These are phyloP conservation scores for Grammomys surdaster DNA, from an alignment of 2,113 vertebrate species.

Conservation along the genomic window DNA sequence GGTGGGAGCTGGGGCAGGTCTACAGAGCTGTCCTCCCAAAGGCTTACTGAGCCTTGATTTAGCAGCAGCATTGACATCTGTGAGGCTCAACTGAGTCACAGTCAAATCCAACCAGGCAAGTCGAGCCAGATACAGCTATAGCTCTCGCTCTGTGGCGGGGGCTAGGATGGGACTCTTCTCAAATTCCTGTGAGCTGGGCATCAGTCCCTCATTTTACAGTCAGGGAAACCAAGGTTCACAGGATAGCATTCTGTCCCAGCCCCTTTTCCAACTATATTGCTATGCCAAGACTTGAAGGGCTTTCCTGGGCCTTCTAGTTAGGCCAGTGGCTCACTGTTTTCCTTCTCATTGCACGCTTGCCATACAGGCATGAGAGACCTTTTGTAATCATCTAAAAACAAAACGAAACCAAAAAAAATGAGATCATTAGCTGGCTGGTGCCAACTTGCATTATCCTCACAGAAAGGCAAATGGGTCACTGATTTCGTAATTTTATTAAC, in stretches of 20 bases:
- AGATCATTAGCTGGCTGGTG: slow-evolving; percentile 9
- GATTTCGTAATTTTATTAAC: not conserved
- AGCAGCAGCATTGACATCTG: slow-evolving; percentile 67
- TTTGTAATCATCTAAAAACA: not conserved
- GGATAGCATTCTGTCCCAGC: not conserved
- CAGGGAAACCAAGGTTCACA: not conserved
- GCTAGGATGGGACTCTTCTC: not conserved
- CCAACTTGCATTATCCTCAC: not conserved
- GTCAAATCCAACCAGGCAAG: slow-evolving; percentile 21
- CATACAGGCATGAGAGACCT: not conserved
- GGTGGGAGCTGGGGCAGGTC: not conserved
- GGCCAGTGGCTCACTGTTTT: not conserved
- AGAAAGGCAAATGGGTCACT: not conserved
- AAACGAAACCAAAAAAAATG: not conserved
- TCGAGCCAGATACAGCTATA: slow-evolving; percentile 44
- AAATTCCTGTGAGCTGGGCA: not conserved
- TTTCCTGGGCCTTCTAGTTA: not conserved
- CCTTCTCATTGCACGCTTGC: not conserved
- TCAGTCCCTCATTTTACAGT: not conserved
- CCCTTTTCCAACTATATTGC: not conserved
- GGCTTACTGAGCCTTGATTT: slow-evolving; percentile 44
- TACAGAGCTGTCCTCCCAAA: not conserved
- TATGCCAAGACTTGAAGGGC: not conserved
- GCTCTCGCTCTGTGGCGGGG: not conserved
- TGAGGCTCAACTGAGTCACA: slow-evolving; percentile 55